A percentile compares a stretch with the other conserved stretches of the same genome.
phyloP scores from a whole-genome alignment of 2,113 vertebrate genomes.

The Erythrocercus mccallii region DNA sequence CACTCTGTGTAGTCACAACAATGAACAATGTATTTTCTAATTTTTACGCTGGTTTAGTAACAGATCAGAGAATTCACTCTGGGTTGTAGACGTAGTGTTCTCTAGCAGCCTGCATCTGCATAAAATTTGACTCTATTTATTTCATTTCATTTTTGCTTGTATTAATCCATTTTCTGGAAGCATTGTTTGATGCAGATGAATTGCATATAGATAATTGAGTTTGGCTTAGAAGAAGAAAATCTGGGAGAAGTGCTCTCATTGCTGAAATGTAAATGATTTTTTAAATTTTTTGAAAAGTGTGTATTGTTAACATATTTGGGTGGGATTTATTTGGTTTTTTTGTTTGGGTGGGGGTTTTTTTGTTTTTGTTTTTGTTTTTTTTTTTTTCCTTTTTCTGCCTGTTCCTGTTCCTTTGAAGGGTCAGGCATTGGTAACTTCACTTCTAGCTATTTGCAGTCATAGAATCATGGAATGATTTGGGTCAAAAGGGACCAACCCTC shows the following conservation, averaged over 20 bases:
- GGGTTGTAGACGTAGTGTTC: not conserved
- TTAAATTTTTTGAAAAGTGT: not conserved
- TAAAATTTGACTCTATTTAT: not conserved
- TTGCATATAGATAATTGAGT: not conserved
- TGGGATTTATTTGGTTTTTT: not conserved
- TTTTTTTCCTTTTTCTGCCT: not conserved
- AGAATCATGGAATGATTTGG: not conserved
- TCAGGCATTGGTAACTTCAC: not conserved
- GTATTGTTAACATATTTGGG: not conserved
- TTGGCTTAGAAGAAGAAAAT: not conserved
- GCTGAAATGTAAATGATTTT: not conserved
- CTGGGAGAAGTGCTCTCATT: not conserved
- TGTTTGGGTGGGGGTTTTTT: no score
- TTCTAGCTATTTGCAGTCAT: not conserved
- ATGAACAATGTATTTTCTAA: not conserved
- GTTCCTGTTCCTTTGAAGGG: not conserved
- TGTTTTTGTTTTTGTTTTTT: no score
- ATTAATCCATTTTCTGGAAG: not conserved
- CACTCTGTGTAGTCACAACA: not conserved
- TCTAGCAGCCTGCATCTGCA: not conserved
- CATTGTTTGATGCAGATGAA: not conserved
- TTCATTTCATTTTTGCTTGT: not conserved
- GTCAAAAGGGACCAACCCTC: not conserved
- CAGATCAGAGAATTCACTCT: not conserved
- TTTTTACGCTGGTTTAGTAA: not conserved